Base-by-base conservation (phyloP, 2,797 vertebrate species). In the Argya squamiceps region DNA sequence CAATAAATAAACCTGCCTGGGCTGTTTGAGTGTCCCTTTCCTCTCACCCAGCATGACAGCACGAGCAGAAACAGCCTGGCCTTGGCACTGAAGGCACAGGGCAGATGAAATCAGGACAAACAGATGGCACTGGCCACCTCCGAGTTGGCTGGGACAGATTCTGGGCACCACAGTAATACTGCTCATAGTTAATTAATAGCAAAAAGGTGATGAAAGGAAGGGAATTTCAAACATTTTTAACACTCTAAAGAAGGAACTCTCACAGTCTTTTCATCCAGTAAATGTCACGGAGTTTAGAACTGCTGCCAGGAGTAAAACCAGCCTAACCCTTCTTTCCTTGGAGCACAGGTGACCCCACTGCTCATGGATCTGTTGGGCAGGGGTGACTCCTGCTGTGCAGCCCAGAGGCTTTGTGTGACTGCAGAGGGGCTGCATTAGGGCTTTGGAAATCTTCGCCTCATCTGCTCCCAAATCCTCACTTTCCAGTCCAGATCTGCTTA, bases 111-210 rank as follows among this genome's bases (percentile, higher is more conserved):
- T 22, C 17, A 7, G 69, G 53, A 37, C 43, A 47, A 8, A 68
- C 88, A 95, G 93, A 95, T 95, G 95, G 94, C 87, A 70, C 47
- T 30, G 65, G 68, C 91, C 76, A 73, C 87, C 46, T 37, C 5
- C 0, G 7, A 56, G 58, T 22, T 43, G 37, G 34, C 78, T 11
- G 0, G 84, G 81, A 63, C 46, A 63, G 59, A 46, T 47, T 22
- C 49, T 18, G 12, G 39, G 49, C 59, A 27, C 43, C 12, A 4
- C 53, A 15, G 67, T 10, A 14, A 47, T 18, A 7, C 3, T 12
- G 43, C 9, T 90, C 23, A 3, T 2, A 76, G 70, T 77, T 95
- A 82, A 89, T 95, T 91, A 95, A 83, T 10, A 63, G 78, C 78
- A 41, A 79, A 69, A 74, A 52, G 32, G 21, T 82, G 11, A 95